A percentile compares a stretch with the other conserved stretches of the same genome.
phyloP scores from a whole-genome alignment of 2,888 invertebrate genomes.

The Cheilosia impressa region DNA sequence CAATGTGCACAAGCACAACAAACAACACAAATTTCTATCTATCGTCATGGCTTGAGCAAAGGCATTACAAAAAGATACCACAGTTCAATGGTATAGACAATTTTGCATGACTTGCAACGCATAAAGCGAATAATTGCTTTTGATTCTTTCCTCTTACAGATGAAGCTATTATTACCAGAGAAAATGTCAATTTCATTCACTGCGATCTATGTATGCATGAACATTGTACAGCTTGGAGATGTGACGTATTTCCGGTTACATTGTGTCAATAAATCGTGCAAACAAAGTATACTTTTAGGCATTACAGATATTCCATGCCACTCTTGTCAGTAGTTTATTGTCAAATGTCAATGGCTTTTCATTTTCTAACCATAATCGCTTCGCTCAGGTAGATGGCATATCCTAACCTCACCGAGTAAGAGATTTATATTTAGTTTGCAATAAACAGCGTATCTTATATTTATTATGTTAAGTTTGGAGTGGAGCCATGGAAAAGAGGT shows the following conservation, averaged over 20 bases:
- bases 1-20: constrained; percentile 13
- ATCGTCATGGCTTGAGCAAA: not conserved
- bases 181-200: not conserved
- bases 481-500: not conserved
- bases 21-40: not conserved
- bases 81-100: constrained; percentile 1
- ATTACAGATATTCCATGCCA: not conserved
- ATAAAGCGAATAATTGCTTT: constrained; percentile 29
- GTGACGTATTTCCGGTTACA: constrained; percentile 2
- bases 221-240: not conserved
- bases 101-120: constrained; percentile 6
- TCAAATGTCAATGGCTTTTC: too few relatives aligned
- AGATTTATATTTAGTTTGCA: not conserved
- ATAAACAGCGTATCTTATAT: constrained; percentile 12
- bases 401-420: not conserved
- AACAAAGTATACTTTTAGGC: constrained; percentile 17
- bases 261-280: not conserved
- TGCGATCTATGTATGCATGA: too few relatives aligned
- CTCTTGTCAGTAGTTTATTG: too few relatives aligned
- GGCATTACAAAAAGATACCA: not conserved
- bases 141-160: not conserved
- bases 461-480: not conserved
- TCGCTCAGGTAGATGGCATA: not conserved
- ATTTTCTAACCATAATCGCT: not conserved
- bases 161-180: not conserved